Evolutionary conservation across 2,888 invertebrate species (phyloP).

Genomic region (Nomada flava): DNA sequence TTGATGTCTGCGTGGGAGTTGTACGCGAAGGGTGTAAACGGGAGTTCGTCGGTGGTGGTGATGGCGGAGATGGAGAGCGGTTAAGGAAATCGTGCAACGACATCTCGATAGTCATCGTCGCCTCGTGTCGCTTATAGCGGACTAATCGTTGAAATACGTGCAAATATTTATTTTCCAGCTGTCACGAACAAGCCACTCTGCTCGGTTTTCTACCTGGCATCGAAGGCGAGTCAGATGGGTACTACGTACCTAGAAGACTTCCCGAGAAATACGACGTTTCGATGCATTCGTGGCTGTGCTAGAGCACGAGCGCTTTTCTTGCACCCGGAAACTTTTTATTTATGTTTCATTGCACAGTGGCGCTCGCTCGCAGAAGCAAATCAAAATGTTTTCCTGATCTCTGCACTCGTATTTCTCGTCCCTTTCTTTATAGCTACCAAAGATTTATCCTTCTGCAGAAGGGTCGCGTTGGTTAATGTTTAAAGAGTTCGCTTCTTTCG

Average conservation of each 20-base stretch:
- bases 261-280: constrained; percentile 69
- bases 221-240: constrained; percentile 55
- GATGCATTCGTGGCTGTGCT: too few species aligned
- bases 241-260: constrained; percentile 59
- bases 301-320: too few species aligned
- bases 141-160: constrained; percentile 79
- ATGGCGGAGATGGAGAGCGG: not conserved
- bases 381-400: too few species aligned
- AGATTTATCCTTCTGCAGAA: too few species aligned
- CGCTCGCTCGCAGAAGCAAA: too few species aligned
- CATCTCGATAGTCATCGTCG: constrained; percentile 53
- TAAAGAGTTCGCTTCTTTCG: not conserved
- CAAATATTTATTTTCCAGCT: constrained; percentile 79
- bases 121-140: constrained; percentile 70
- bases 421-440: too few species aligned
- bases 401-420: too few species aligned
- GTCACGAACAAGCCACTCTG: constrained; percentile 73
- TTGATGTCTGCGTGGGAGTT: not conserved
- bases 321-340: not conserved
- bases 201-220: constrained; percentile 57
- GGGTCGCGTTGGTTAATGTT: not conserved
- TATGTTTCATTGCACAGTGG: not conserved
- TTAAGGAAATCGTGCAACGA: constrained; percentile 34
- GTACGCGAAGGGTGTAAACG: too few species aligned
- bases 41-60: not conserved